Base-by-base conservation (phyloP, 2,888 invertebrate species). In the Augiades crinisus region DNA sequence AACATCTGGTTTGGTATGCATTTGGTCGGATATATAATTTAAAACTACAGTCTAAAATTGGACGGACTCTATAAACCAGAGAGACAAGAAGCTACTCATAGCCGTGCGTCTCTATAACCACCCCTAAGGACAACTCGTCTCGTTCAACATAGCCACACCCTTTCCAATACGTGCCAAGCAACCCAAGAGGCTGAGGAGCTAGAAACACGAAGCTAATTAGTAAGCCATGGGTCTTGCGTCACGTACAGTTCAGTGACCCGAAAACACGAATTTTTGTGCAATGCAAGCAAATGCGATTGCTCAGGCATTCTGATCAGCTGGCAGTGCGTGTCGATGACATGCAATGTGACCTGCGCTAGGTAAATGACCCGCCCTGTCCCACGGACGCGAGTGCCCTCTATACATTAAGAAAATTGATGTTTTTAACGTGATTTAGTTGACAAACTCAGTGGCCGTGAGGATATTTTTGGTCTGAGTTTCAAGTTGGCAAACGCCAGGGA, bases 251-350 rank as follows among this genome's bases (percentile, higher is more conserved):
- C 72, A 65, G 54, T 60, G 73, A 71, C 75, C 75, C 61, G 61
- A 44, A 60, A 64, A 62, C 64, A 70, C 66, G 64, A 67, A 70
- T 68, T 75, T 77, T 74, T 74, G 75, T 77, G 78, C 78, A 74
- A 70, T 64, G 63, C 75, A 67, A 71, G 72, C 69, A 72, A 74
- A 76, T 71, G 70, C 43, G 49, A 62, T 68, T 67, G 68, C 65
- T 78, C 75, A 67, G 67, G 68, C 70, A 80, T 78, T 77, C 78
- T 70, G 72, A 70, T 73, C 78, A 75, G 71, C 63, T 60, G 62
- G 56, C 62, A 51, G 49, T 41, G 43, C 50, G 50, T 50, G 50
- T 36, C 64, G 64, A 63, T 67, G 68, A 57, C 61, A 61, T 60
- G 59, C 74, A 68, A 66, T 68, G 59, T 78, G 78, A 79, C 79